Evolutionary conservation across 2,113 vertebrate genomes (phyloP).

Genomic region (Sylvilagus bachmani): DNA sequence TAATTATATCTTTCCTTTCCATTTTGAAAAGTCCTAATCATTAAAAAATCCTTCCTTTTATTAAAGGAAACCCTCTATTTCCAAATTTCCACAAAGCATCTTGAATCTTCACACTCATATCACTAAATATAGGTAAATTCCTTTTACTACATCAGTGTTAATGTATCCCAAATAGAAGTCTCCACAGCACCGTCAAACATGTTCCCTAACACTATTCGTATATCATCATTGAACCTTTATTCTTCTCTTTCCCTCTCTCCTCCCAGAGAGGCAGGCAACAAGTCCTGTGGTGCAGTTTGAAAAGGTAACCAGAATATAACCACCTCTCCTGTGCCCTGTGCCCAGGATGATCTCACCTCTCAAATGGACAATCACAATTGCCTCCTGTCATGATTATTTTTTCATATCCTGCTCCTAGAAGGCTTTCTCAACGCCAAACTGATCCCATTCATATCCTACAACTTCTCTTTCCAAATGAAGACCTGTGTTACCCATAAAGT

Average conservation of each 20-base stretch:
- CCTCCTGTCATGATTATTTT: background rate
- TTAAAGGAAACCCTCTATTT: background rate
- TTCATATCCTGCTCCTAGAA: background rate
- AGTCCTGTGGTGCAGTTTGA: background rate
- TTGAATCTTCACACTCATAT: background rate
- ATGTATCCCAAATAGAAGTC: background rate
- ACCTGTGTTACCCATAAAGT: background rate
- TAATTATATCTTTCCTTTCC: background rate
- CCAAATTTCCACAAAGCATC: background rate
- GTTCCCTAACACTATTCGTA: background rate
- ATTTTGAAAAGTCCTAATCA: conserved; percentile 34
- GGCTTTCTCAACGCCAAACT: background rate
- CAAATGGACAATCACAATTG: background rate
- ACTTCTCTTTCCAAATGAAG: background rate
- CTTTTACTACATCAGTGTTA: background rate
- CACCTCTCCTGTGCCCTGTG: background rate
- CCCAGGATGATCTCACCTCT: background rate
- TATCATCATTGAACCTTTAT: background rate
- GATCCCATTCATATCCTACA: background rate
- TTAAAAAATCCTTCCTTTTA: conserved; percentile 32
- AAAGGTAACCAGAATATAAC: background rate
- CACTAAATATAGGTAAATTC: background rate
- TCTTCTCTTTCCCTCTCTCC: background rate
- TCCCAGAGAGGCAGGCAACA: background rate
- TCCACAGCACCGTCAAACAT: background rate